Evolutionary conservation across 2,113 vertebrate genomes (phyloP), one percentile per base, ranked within the genome.

Genomic region (Rattus rattus): DNA sequence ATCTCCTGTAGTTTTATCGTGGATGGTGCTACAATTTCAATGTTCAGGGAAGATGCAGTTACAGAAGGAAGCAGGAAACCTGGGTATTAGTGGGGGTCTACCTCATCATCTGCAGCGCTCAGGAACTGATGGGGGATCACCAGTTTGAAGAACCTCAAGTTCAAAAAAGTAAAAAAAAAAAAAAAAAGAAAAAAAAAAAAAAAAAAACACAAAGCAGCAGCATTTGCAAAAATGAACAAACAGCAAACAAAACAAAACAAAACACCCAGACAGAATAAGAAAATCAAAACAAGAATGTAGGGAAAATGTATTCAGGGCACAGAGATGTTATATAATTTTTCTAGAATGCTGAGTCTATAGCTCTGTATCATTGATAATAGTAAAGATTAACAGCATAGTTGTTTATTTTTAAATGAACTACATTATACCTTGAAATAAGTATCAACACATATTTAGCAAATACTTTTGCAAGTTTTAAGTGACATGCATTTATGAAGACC

Each of bases 321-420:
- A 86, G 52, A 13, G 43, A 76, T 94, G 65, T 80, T 85, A 61
- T 36, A 73, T 72, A 26, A 73, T 93, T 93, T 97, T 8, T 28
- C 3, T 54, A 63, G 30, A 54, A 88, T 33, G 11, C 22, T 49
- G 20, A 77, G 28, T 87, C 54, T 30, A 30, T 75, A 43, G 16
- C 30, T 76, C 69, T 70, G 7, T 76, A 54, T 89, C 19, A 79
- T 56, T 67, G 56, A 33, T 86, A 86, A 63, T 39, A 73, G 22
- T 75, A 75, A 80, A 69, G 33, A 69, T 43, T 92, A 36, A 75
- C 73, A 24, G 22, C 16, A 73, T 28, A 80, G 16, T 65, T n/a
- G 88, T 79, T 88, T 54, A 61, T 81, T 80, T 92, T 86, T 94
- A 83, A 94, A 87, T 87, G 77, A 61, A 88, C 13, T 70, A 33